Evolutionary conservation across 2,888 invertebrate genomes (phyloP).

Genomic region (Rhagonycha fulva): DNA sequence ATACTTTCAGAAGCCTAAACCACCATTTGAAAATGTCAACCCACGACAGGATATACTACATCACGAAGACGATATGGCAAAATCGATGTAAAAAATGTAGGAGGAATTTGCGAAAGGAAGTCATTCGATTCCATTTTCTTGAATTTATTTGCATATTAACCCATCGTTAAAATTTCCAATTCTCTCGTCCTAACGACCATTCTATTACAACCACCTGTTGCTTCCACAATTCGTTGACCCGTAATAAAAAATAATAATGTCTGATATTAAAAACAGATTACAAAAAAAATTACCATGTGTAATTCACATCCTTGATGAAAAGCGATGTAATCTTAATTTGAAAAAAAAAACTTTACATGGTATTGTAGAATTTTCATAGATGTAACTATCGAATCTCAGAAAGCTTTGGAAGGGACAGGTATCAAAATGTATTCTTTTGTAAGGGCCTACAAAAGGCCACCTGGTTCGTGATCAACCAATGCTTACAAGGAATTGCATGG

Average conservation of each 20-base stretch:
- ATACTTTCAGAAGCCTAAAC: conserved; percentile 10
- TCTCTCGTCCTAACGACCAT: background rate
- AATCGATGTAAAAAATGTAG: background rate
- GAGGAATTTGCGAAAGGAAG: background rate
- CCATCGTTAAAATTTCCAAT: background rate
- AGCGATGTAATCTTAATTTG: too few species aligned
- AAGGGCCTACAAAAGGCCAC: conserved; percentile 20
- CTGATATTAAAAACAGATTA: background rate
- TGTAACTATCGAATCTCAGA: background rate
- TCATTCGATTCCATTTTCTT: background rate
- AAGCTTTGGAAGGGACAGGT: conserved; percentile 11
- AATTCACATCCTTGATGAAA: background rate
- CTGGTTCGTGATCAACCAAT: conserved; percentile 11
- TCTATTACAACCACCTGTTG: background rate
- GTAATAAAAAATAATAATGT: background rate
- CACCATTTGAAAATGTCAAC: background rate
- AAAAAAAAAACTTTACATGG: too few species aligned
- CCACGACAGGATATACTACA: background rate
- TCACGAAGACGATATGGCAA: background rate
- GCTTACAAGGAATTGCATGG: background rate
- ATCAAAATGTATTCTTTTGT: conserved; percentile 25
- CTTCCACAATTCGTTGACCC: background rate
- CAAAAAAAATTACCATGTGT: background rate
- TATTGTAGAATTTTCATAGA: too few species aligned
- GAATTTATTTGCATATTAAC: background rate